Base-by-base conservation (phyloP, 2,113 vertebrate species). In the Ia io region DNA sequence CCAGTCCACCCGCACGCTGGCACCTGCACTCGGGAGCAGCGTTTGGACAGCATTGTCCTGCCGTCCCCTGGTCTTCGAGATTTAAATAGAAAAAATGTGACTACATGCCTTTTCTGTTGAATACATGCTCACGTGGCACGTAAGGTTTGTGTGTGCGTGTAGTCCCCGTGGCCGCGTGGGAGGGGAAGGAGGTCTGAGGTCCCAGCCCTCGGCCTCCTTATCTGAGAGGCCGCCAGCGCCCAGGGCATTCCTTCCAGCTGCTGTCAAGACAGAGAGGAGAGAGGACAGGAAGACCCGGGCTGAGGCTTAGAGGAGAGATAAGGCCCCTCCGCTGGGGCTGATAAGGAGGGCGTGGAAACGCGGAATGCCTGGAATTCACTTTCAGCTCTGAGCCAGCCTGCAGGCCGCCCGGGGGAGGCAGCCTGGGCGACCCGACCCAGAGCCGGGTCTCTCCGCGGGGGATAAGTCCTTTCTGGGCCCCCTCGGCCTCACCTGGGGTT, bases 151-250 rank as follows among this genome's bases (percentile, higher is more conserved):
- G 28, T 25, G 3, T 8, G 23, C 30, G 2, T 25, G 35, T 3
- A 1, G 0, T 1, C 3, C 10, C n/a, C 13, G 30, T 6, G 53
- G n/a, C 65, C 22, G 1, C 0, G 5, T 5, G 2, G 23, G 4
- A 40, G 40, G 49, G 35, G 77, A 22, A 32, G 0, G 6, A 6
- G 8, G 5, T 4, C 63, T 17, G 23, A 59, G 40, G 20, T 2
- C 9, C 73, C 44, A 22, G 32, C 30, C 42, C 4, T 1, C 3
- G 23, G 32, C 18, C 78, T 30, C 5, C 78, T 79, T 63, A 44
- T 83, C 82, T 16, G 79, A 51, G 78, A 3, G 1, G n/a, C 35
- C 69, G 18, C 47, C 51, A 23, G 70, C 23, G 40, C 4, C 61
- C 40, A 1, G 0, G 65, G 78, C 71, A 49, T 74, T 92, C 59